Evolutionary conservation across 1,140 invertebrate genomes (phyloP).

Genomic region (Formica selysi): DNA sequence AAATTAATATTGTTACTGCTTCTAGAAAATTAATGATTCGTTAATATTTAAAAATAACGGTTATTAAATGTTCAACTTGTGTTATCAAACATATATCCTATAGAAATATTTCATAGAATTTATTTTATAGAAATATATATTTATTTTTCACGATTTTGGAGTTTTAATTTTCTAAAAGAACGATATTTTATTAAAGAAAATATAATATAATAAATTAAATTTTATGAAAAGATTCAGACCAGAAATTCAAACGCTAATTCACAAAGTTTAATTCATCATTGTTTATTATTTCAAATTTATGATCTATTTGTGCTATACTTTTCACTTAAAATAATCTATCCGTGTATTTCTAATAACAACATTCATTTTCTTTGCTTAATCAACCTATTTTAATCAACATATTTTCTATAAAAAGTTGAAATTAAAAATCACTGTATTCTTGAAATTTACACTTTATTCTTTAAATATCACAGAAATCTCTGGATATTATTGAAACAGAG

Average conservation of each 20-base stretch:
- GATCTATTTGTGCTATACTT: slow-evolving; percentile 1
- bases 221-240: background rate
- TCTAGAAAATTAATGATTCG: background rate
- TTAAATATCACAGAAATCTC: background rate
- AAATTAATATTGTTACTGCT: slow-evolving; percentile 11
- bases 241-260: slow-evolving; percentile 19
- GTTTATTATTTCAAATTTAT: slow-evolving; percentile 29
- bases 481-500: background rate
- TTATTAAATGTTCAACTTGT: background rate
- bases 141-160: background rate
- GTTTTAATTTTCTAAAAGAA: background rate
- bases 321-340: slow-evolving; percentile 31
- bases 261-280: slow-evolving; percentile 4
- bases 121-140: background rate
- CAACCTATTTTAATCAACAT: background rate
- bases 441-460: background rate
- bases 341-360: slow-evolving; percentile 18
- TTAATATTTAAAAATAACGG: background rate
- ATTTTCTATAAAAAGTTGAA: background rate
- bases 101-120: background rate
- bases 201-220: slow-evolving; percentile 28
- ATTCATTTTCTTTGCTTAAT: slow-evolving; percentile 6
- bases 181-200: background rate
- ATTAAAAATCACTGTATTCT: slow-evolving; percentile 3
- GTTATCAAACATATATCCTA: background rate